Evolutionary conservation across 1,140 invertebrate species (phyloP).

Genomic region (Bombyx mandarina): DNA sequence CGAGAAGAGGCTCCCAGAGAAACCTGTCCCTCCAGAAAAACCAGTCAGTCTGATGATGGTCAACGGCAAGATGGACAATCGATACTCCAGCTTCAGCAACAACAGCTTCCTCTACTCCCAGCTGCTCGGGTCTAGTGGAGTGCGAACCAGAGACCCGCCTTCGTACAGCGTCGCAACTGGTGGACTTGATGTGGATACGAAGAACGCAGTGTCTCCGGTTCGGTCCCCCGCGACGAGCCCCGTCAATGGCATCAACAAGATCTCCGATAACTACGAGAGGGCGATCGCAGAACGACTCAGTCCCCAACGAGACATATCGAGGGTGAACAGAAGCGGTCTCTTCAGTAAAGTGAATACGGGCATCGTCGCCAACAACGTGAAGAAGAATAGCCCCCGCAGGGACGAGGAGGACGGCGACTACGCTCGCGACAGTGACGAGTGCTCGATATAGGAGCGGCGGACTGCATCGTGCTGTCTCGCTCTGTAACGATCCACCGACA

Average conservation of each 20-base stretch:
- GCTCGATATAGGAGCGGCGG: conserved; percentile 57
- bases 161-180: conserved; percentile 52
- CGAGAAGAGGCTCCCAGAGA: conserved; percentile 46
- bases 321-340: conserved; percentile 51
- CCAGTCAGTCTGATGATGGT: conserved; percentile 63
- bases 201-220: conserved; percentile 37
- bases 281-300: conserved; percentile 54
- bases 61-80: conserved; percentile 58
- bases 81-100: conserved; percentile 48
- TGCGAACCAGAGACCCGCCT: conserved; percentile 50
- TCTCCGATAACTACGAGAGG: conserved; percentile 65
- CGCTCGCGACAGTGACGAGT: conserved; percentile 74
- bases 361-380: conserved; percentile 47
- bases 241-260: conserved; percentile 63
- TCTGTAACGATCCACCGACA: conserved; percentile 5
- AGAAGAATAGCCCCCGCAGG: conserved; percentile 28
- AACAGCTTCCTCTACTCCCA: conserved; percentile 67
- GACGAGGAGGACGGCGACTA: conserved; percentile 71
- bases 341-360: conserved; percentile 64
- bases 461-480: conserved; percentile 11
- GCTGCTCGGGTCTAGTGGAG: conserved; percentile 44
- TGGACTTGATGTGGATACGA: conserved; percentile 28
- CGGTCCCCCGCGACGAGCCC: conserved; percentile 53
- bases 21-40: conserved; percentile 57
- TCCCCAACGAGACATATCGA: conserved; percentile 46